Base-by-base conservation (phyloP, 2,113 vertebrate species). In the Prietella phreatophila region DNA sequence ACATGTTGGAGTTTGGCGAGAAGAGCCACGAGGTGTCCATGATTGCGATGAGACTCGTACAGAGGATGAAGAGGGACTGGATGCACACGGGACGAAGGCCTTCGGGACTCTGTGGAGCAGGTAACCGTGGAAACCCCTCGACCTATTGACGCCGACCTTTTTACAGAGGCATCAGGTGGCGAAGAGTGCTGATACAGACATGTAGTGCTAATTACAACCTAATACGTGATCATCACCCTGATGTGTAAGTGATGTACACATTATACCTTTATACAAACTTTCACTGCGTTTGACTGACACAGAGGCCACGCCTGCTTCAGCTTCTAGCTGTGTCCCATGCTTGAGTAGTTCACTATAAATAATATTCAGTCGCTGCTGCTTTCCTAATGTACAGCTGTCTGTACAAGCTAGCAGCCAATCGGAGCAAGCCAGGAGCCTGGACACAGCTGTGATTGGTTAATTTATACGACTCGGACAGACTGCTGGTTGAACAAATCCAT, bases 51-150 rank as follows among this genome's bases (percentile, higher is more conserved):
- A 89, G 98, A 82, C 96, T 99, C 80, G 92, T 99, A 85, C 98
- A 99, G 95, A 95, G 97, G 89, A 99, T 99, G 98, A 99, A 99
- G 95, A 92, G 98, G 88, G 98, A 99, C 94, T 99, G 98, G 98
- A 99, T 99, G 97, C 98, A 99, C 94, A 99, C 98, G 0, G 98
- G 98, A 58, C 96, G 98, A 80, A 94, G 98, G 82, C 98, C 98
- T 0, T 98, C 98, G 0, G 98, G 98, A 36, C 97, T 99, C 90
- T 99, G 98, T 0, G 98, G 98, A 19, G 98, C 98, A 90, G 98
- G 98, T 99, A 90, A 1, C 89, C 85, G 67, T 17, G 67, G 65
- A 50, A 89, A 84, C 87, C 65, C n/a, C 79, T 61, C 27, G 55
- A 85, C 86, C 47, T 75, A 58, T 87, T 67, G 58, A 63, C 55